A percentile compares a stretch with the other conserved stretches of the same genome.
Conservation (phyloP, 2,797 vertebrate species). For the Sebastes diaconus region DNA sequence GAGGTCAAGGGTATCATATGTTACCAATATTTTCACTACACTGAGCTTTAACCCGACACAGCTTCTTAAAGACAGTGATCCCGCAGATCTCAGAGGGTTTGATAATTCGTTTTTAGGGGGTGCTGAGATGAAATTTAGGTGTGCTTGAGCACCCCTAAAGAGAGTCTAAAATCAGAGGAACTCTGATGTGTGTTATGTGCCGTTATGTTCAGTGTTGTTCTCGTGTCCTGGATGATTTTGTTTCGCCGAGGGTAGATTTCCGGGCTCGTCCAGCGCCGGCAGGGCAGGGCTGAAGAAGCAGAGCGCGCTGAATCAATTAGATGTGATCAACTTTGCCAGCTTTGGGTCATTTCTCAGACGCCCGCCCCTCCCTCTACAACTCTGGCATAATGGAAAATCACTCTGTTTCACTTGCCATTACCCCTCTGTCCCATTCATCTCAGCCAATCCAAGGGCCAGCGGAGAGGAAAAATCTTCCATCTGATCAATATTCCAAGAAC, state of each 20-base stretch:
- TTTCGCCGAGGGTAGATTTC: neutral
- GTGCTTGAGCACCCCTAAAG: no score
- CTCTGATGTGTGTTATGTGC: no score
- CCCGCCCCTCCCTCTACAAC: conserved; percentile 14
- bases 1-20: no score
- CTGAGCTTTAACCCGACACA: no score
- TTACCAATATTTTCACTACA: no score
- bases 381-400: conserved; percentile 50
- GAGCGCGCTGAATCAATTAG: conserved; percentile 24
- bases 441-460: conserved; percentile 28
- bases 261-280: neutral
- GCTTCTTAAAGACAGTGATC: no score
- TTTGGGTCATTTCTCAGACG: conserved; percentile 49
- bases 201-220: no score
- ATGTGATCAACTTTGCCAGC: conserved; percentile 39
- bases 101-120: no score
- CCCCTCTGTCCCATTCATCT: conserved; percentile 35
- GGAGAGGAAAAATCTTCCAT: conserved; percentile 12
- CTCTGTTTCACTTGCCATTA: conserved; percentile 39
- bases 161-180: no score
- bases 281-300: neutral
- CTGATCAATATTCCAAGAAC: conserved; percentile 45
- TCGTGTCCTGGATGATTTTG: neutral
- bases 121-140: no score
- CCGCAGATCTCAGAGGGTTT: no score